Evolutionary conservation across 2,888 invertebrate species (phyloP), one percentile per base, ranked within the genome.

Genomic region (Lacanobia wlatinum): DNA sequence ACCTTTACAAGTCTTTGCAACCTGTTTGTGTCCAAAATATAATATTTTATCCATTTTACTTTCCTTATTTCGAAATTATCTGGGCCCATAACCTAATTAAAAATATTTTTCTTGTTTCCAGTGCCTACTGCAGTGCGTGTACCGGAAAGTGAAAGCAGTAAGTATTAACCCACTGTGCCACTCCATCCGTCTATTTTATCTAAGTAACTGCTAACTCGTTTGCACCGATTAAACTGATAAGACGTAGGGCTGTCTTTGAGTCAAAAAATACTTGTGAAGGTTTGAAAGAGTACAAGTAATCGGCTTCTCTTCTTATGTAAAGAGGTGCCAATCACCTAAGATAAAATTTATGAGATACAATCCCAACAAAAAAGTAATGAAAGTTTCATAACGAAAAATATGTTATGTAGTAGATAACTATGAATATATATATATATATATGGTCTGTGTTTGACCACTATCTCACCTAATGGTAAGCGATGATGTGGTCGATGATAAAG

Each of bases 91-190:
- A 55, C 53, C 43, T 74, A 64, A 84, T 67, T 6, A 48, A 60
- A 67, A 55, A 70, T 73, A 40, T 46, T 71, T 75, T 82, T 70
- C 74, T 58, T 73, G 48, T 69, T 97, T 97, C 89, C 96, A 98
- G 98, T 98, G 98, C 88, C 96, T 98, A 76, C 96, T 98, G 87
- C 98, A 98, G 91, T 98, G 98, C 93, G 97, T 98, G 81, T 98
- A 98, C 94, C 96, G 97, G 86, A 97, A 97, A 96, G 98, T 98
- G 96, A 97, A 98, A 96, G 98, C 98, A 60, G 98, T 97, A 92
- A 97, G 97, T 97, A 94, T 84, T 87, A 76, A 77, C 83, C 69
- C 58, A 82, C 64, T 84, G 73, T 61, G 21, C 62, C 18, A 70
- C 81, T 70, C 48, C 53, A 65, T 53, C 34, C 40, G 63, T 82